A percentile compares a stretch with the other conserved stretches of the same genome.
Conservation (phyloP, 2,113 vertebrate species). For the Numenius arquata region DNA sequence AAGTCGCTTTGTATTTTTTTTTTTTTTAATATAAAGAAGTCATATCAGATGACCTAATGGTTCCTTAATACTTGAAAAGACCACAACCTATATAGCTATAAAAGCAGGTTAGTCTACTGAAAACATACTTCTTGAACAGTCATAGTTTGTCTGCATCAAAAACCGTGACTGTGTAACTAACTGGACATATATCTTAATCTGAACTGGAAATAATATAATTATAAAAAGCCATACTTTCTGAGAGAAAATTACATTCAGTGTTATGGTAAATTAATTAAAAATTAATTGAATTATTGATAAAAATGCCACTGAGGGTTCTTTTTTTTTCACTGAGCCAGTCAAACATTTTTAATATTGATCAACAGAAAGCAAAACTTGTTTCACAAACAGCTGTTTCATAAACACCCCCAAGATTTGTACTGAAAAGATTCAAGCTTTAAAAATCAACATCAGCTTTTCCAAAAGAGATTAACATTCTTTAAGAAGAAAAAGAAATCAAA, state of each 20-base stretch:
- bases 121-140: background rate
- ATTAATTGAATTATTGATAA: background rate
- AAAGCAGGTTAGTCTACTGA: background rate
- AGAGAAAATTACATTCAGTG: background rate
- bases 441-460: background rate
- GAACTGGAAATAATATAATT: background rate
- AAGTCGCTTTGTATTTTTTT: background rate
- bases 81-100: background rate
- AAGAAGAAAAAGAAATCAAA: slow-evolving; percentile 5
- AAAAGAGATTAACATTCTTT: background rate
- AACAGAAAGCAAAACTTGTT: slow-evolving; percentile 28
- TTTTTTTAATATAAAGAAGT: background rate
- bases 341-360: slow-evolving; percentile 11
- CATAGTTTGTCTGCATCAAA: background rate
- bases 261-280: background rate
- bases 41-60: background rate
- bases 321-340: background rate
- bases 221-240: background rate
- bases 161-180: background rate
- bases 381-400: background rate
- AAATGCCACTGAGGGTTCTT: background rate
- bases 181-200: background rate
- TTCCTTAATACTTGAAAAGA: background rate
- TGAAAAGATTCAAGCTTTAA: background rate
- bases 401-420: background rate